These are phyloP conservation scores for Odontesthes bonariensis DNA, from an alignment of 2,113 vertebrate genomes.

Conservation along the genomic window DNA sequence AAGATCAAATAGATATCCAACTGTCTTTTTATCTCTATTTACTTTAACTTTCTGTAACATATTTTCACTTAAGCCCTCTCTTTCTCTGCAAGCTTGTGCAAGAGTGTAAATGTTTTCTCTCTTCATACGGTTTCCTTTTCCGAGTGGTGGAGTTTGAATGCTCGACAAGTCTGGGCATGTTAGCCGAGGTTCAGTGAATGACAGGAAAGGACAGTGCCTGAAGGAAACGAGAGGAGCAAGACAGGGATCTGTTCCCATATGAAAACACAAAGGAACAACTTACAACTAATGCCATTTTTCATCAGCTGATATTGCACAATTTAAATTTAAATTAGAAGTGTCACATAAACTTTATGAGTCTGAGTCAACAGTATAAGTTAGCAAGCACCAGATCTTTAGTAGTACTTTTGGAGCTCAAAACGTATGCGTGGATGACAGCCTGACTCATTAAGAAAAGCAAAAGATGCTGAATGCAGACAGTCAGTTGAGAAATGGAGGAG, in stretches of 20 bases:
- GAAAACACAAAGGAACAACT: constrained; percentile 1
- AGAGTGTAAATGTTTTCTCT: constrained; percentile 47
- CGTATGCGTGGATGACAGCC: not conserved
- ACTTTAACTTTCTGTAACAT: constrained; percentile 1
- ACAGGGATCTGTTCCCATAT: not conserved
- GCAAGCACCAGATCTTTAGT: not conserved
- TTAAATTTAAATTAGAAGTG: not conserved
- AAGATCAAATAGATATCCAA: constrained; percentile 22
- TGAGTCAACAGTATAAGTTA: not conserved
- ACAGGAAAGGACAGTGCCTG: constrained; percentile 28
- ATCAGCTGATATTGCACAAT: not conserved
- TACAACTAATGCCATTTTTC: not conserved
- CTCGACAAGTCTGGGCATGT: constrained; percentile 69
- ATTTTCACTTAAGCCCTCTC: constrained; percentile 4
- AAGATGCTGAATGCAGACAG: not conserved
- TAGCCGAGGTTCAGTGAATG: constrained; percentile 33
- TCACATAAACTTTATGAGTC: not conserved
- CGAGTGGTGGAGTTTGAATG: constrained; percentile 24
- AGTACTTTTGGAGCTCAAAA: not conserved
- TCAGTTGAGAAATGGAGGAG: not conserved
- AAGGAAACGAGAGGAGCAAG: constrained; percentile 19
- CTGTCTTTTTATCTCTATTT: constrained; percentile 1
- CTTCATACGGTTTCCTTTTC: constrained; percentile 45
- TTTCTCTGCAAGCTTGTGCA: constrained; percentile 7
- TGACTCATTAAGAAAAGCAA: not conserved